Evolutionary conservation across 2,113 vertebrate species (phyloP).

Genomic region (Gambusia affinis): DNA sequence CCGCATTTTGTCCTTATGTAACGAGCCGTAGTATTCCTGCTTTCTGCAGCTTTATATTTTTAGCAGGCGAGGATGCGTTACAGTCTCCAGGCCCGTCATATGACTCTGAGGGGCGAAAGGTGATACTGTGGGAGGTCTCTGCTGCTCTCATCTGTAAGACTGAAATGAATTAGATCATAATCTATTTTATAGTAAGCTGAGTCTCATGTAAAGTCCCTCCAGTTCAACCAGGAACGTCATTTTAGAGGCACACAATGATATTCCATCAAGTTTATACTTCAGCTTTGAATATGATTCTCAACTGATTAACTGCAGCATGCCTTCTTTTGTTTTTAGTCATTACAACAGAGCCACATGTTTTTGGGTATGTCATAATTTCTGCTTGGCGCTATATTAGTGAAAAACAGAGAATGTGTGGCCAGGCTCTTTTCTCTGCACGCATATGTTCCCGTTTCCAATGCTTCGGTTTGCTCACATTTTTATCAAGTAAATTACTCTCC

Average conservation of each 20-base stretch:
- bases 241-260: constrained; percentile 19
- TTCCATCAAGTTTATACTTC: not conserved
- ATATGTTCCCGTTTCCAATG: not conserved
- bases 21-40: constrained; percentile 18
- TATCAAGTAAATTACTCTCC: not conserved
- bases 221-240: constrained; percentile 15
- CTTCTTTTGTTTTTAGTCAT: not conserved
- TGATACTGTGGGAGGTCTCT: constrained; percentile 18
- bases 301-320: not conserved
- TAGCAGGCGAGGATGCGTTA: constrained; percentile 49
- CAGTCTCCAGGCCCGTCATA: constrained; percentile 40
- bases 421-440: not conserved
- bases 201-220: constrained; percentile 21
- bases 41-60: constrained; percentile 49
- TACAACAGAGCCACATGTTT: not conserved
- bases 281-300: not conserved
- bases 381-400: constrained; percentile 2
- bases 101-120: constrained; percentile 6
- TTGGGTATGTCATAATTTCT: not conserved
- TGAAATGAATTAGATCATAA: constrained; percentile 15
- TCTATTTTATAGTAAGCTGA: constrained; percentile 3
- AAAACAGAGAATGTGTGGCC: constrained; percentile 15
- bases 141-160: not conserved
- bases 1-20: constrained; percentile 33
- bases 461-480: not conserved